These are phyloP conservation scores for Rotaria socialis DNA, from an alignment of 2,888 invertebrate genomes.

Conservation along the genomic window DNA sequence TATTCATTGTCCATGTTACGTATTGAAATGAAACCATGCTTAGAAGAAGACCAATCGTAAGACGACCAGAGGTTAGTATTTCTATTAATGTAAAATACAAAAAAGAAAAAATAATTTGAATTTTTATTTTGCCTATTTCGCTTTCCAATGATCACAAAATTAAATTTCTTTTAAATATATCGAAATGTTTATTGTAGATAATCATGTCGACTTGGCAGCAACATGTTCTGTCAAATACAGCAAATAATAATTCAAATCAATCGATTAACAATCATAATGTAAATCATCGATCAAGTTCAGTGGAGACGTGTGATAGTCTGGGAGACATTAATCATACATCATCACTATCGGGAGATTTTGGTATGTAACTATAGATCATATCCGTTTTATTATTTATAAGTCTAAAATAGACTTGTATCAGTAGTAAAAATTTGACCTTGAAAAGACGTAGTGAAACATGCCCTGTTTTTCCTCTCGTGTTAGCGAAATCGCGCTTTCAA, in stretches of 20 bases:
- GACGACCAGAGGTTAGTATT: not conserved
- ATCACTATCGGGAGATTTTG: constrained; percentile 1
- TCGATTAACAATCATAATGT: not conserved
- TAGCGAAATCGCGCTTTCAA: no score
- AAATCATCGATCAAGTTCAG: not conserved
- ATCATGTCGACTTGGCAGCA: constrained; percentile 4
- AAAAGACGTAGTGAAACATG: no score
- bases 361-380: not conserved
- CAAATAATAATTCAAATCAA: not conserved
- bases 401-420: no score
- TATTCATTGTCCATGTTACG: not conserved
- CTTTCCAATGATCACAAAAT: not conserved
- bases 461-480: no score
- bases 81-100: not conserved
- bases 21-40: not conserved
- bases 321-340: not conserved
- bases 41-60: not conserved
- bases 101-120: no score
- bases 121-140: not conserved
- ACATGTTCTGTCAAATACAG: not conserved
- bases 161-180: not conserved
- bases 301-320: not conserved
- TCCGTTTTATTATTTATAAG: no score
- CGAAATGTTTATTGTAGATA: not conserved
- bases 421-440: no score